Evolutionary conservation across 2,888 invertebrate genomes (phyloP), one percentile per base, ranked within the genome.

Genomic region (Dromius quadrimaculatus): DNA sequence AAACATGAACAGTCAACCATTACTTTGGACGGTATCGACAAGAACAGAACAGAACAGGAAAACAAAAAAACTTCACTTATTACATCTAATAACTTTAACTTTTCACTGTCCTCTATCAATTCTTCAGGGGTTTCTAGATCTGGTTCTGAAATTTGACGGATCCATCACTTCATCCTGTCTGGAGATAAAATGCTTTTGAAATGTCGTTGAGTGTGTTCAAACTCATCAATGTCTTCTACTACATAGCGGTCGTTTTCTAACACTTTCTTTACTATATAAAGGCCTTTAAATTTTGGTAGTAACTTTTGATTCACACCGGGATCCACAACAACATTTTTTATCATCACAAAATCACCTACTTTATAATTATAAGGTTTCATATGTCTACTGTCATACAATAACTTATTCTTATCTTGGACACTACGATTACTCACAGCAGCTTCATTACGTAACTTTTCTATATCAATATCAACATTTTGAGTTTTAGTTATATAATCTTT

Each of bases 221-320:
- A n/a, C n/a, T n/a, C 38, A 5, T 28, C 28, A 8, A 28, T 34
- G 22, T 75, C 73, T 2, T 19, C 64, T 17, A 74, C 41, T 3
- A 75, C 62, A 64, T 74, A 76, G 34, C 75, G 64, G 61, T 76
- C 75, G 68, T 72, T 72, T 17, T 57, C 71, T 8, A 76, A 54
- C 5, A 72, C 65, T 45, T 74, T 74, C 34, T 73, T 70, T 13
- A 75, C 73, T 9, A 57, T 64, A 43, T 75, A 75, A 17, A 74
- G 76, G 8, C 75, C 76, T 65, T 73, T 74, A 71, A 45, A 75
- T 34, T 74, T 74, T 2, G 75, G 75, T 6, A 74, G 70, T 3
- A 74, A 62, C 28, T 75, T 75, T 62, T 76, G 76, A 69, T 74
- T 74, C 4, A 43, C 43, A 17, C 72, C 73, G 1, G 64, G 70